phyloP scores from a whole-genome alignment of 1,140 invertebrate species.

The Holotrichia oblita region DNA sequence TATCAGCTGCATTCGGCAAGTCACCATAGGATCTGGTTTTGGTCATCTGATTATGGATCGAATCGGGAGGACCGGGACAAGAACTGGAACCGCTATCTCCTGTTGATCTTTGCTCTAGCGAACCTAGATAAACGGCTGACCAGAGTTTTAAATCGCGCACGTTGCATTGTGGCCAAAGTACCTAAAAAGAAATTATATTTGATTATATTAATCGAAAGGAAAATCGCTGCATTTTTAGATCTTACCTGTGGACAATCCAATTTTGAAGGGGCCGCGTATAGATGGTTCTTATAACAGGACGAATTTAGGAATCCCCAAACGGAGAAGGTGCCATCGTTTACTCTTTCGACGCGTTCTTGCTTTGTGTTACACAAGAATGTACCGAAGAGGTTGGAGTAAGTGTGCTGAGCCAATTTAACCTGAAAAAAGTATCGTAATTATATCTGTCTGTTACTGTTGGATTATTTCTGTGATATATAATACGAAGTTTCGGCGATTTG shows the following conservation, averaged over 20 bases:
- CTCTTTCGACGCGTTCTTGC: slow-evolving; percentile 76
- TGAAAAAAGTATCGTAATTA: slow-evolving; percentile 62
- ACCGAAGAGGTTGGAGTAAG: slow-evolving; percentile 95
- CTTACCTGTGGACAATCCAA: slow-evolving; percentile 38
- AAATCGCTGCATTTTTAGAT: neutral
- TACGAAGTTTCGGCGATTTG: too few relatives aligned
- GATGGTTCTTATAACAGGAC: slow-evolving; percentile 84
- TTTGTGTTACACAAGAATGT: slow-evolving; percentile 95
- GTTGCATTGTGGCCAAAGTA: slow-evolving; percentile 86
- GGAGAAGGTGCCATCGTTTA: slow-evolving; percentile 78
- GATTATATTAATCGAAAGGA: neutral
- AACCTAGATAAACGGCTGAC: slow-evolving; percentile 84
- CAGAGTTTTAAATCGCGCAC: slow-evolving; percentile 85
- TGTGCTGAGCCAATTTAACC: slow-evolving; percentile 95
- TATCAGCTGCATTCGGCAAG: slow-evolving; percentile 72
- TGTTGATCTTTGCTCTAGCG: slow-evolving; percentile 61
- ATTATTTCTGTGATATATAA: too few relatives aligned
- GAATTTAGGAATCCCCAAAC: slow-evolving; percentile 88
- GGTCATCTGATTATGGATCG: slow-evolving; percentile 64
- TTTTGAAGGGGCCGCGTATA: slow-evolving; percentile 71
- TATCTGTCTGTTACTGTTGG: too few relatives aligned
- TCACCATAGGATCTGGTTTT: slow-evolving; percentile 86
- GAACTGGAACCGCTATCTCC: slow-evolving; percentile 47
- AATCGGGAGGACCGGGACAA: slow-evolving; percentile 51
- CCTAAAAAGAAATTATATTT: slow-evolving; percentile 64